Conservation (phyloP, 2,797 vertebrate species). For the Anguilla marmorata region DNA sequence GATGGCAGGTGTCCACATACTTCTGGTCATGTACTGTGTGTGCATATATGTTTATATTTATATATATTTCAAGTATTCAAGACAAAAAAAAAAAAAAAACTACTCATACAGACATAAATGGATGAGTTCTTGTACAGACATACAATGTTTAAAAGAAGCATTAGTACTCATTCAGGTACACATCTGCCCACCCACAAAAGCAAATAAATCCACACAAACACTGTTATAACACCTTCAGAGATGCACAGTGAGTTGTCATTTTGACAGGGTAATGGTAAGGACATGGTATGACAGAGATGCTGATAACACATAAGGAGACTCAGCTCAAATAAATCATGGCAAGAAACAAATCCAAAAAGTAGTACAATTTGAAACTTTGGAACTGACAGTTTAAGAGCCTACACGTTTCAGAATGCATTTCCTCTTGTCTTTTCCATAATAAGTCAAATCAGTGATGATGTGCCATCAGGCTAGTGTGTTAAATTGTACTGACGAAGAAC, state of each 20-base stretch:
- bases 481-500: conserved; percentile 26
- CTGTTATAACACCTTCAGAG: neutral
- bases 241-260: conserved; percentile 24
- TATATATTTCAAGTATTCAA: too few relatives aligned
- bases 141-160: neutral
- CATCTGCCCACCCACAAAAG: neutral
- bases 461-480: conserved; percentile 24
- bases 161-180: neutral
- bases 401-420: conserved; percentile 27
- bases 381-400: conserved; percentile 29
- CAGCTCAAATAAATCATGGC: conserved; percentile 4
- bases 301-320: conserved; percentile 26
- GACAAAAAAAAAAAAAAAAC: too few relatives aligned
- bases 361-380: conserved; percentile 1
- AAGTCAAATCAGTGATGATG: neutral
- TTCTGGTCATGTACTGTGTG: too few relatives aligned
- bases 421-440: conserved; percentile 32
- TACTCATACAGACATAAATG: neutral
- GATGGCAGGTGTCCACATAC: too few relatives aligned
- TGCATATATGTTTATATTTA: too few relatives aligned
- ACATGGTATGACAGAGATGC: neutral
- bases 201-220: neutral
- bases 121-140: neutral
- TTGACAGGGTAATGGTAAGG: conserved; percentile 21
- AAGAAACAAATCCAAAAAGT: conserved; percentile 32